These are phyloP conservation scores for Rattus norvegicus DNA, from an alignment of 2,113 vertebrate species.

Conservation along the genomic window DNA sequence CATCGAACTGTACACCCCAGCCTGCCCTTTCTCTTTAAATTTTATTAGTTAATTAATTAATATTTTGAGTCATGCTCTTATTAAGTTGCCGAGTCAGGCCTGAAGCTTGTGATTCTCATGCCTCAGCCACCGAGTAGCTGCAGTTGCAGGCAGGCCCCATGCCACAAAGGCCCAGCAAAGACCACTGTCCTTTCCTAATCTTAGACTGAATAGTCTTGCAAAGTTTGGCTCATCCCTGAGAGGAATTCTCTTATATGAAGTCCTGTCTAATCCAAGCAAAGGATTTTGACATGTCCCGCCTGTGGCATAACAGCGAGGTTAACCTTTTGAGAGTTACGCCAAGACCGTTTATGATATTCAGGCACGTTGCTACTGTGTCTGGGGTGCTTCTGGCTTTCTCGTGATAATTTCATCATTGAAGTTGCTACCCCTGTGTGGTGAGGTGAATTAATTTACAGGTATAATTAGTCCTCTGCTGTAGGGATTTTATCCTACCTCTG, in stretches of 20 bases:
- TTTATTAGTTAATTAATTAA: background rate
- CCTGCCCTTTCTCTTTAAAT: background rate
- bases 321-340: background rate
- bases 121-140: background rate
- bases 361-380: background rate
- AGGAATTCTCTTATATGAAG: background rate
- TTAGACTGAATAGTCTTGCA: background rate
- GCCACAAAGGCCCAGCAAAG: background rate
- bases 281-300: background rate
- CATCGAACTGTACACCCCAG: background rate
- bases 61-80: too few species aligned
- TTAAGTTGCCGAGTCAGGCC: background rate
- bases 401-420: background rate
- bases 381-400: background rate
- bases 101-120: background rate
- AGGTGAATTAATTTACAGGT: background rate
- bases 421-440: background rate
- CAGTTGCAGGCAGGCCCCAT: too few species aligned
- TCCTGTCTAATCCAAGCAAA: background rate
- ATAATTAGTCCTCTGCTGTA: background rate
- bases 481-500: background rate
- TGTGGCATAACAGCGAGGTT: background rate
- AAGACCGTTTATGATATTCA: background rate
- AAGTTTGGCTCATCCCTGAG: background rate
- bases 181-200: background rate